Conservation (phyloP, 2,888 invertebrate genomes). For the Nipponacmea schrenckii region DNA sequence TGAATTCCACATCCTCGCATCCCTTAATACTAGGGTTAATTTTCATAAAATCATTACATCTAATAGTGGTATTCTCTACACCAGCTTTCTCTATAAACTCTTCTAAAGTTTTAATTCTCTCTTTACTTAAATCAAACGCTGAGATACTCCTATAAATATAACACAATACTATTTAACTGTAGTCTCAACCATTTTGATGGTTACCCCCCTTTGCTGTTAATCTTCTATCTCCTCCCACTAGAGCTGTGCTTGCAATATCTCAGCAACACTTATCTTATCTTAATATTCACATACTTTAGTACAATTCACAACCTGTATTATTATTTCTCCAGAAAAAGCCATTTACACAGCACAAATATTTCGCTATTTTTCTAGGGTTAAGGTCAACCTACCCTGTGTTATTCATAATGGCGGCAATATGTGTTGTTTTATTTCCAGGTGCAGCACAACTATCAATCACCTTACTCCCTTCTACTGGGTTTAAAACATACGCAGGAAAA, state of each 20-base stretch:
- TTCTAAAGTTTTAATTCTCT: conserved; percentile 52
- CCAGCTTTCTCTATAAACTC: conserved; percentile 69
- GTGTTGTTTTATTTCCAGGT: conserved; percentile 84
- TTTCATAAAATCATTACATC: conserved; percentile 79
- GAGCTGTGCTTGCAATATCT: no score
- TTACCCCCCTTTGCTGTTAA: not conserved
- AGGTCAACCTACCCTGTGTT: conserved; percentile 75
- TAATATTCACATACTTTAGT: no score
- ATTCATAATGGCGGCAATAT: conserved; percentile 84
- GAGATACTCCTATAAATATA: conserved; percentile 72
- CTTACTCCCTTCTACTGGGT: conserved; percentile 78
- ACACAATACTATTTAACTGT: no score
- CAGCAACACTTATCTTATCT: no score
- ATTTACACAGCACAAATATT: no score
- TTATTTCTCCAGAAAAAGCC: no score
- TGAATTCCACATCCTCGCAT: conserved; percentile 77
- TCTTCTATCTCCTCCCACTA: no score
- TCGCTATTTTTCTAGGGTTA: no score
- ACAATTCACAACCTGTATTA: no score
- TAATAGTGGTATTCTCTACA: conserved; percentile 76
- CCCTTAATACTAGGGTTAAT: conserved; percentile 72
- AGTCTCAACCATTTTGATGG: no score
- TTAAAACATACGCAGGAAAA: conserved; percentile 82
- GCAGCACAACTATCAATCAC: conserved; percentile 97
- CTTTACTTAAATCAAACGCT: conserved; percentile 81